These are phyloP conservation scores for Helicoverpa zea DNA, from an alignment of 1,140 invertebrate genomes.

Conservation along the genomic window DNA sequence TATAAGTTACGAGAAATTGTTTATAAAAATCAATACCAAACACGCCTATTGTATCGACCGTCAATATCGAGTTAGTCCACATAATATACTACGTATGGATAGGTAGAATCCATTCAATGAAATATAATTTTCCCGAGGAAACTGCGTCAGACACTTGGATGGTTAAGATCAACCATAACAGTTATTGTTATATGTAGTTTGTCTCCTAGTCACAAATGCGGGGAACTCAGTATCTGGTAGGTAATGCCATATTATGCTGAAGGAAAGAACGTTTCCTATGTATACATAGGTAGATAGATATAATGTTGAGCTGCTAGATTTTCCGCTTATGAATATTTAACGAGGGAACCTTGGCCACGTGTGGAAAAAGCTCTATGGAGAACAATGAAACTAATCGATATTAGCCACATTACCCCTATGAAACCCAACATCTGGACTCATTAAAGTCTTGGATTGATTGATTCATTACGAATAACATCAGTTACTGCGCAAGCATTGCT, in stretches of 20 bases:
- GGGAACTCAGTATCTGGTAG: no score
- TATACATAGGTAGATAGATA: no score
- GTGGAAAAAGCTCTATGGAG: not conserved
- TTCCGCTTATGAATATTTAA: slow-evolving; percentile 19
- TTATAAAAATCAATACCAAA: slow-evolving; percentile 48
- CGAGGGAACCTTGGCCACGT: slow-evolving; percentile 4
- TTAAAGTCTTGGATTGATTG: slow-evolving; percentile 41
- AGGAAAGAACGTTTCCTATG: no score
- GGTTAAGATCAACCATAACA: no score
- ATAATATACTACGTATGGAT: not conserved
- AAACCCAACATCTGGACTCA: slow-evolving; percentile 19
- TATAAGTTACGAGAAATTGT: slow-evolving; percentile 5
- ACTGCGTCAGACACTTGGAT: not conserved
- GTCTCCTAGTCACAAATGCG: not conserved
- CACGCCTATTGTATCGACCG: not conserved
- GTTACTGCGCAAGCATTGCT: not conserved
- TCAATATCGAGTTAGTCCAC: not conserved
- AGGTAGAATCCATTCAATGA: not conserved
- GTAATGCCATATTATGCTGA: no score
- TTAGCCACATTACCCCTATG: not conserved
- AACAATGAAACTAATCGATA: slow-evolving; percentile 29
- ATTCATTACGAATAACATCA: slow-evolving; percentile 1
- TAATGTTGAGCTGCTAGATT: not conserved
- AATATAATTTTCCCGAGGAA: not conserved
- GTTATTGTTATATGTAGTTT: not conserved